phyloP scores from a whole-genome alignment of 2,113 vertebrate species.

The Steatornis caripensis region DNA sequence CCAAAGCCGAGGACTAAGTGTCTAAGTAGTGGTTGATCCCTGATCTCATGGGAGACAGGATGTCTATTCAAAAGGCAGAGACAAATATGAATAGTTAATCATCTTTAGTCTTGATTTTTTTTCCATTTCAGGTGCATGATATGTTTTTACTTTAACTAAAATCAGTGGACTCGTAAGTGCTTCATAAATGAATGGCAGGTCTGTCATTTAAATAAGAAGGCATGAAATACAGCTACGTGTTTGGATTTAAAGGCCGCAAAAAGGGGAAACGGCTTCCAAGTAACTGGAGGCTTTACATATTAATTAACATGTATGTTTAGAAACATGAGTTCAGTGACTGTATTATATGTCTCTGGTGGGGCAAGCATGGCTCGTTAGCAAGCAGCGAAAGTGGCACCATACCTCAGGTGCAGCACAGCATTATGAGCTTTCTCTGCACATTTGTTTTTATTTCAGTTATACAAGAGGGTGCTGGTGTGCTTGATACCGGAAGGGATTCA shows the following conservation, averaged over 20 bases:
- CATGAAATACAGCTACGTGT: neutral
- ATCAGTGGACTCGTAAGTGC: neutral
- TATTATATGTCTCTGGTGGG: neutral
- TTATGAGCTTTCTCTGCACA: fast-evolving
- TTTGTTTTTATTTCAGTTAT: neutral
- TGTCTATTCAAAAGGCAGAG: slow-evolving; percentile 12
- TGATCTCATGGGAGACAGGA: slow-evolving; percentile 3
- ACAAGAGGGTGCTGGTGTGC: neutral
- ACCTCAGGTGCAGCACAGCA: neutral
- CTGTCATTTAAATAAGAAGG: neutral
- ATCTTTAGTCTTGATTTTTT: neutral
- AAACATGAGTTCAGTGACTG: neutral
- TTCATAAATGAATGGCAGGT: neutral
- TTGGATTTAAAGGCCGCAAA: neutral
- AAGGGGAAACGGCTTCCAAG: neutral
- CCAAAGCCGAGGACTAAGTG: neutral
- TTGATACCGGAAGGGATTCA: neutral
- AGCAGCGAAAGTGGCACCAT: neutral
- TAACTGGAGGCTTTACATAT: neutral
- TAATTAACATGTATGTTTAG: neutral
- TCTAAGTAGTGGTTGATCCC: slow-evolving; percentile 27
- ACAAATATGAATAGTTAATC: slow-evolving; percentile 22
- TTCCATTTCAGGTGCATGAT: neutral
- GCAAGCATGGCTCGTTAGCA: neutral
- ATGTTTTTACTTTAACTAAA: neutral